phyloP scores from a whole-genome alignment of 2,113 vertebrate genomes.

The Arothron firmamentum region DNA sequence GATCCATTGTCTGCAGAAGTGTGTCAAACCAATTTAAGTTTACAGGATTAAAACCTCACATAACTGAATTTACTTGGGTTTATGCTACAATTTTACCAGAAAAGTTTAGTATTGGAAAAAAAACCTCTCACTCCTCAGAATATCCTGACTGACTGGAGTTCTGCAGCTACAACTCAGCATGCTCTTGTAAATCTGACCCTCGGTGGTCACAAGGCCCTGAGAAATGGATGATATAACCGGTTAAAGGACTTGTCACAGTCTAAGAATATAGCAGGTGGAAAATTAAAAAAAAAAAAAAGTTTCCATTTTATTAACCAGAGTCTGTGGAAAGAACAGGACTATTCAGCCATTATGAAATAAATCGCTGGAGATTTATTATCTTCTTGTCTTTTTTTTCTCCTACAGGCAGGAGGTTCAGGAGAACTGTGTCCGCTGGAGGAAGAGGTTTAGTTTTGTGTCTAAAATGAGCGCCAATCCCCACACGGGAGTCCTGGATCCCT shows the following conservation, averaged over 20 bases:
- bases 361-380: neutral
- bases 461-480: conserved; percentile 97
- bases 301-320: too few species aligned
- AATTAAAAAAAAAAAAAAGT: neutral
- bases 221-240: conserved; percentile 15
- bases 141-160: neutral
- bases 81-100: too few species aligned
- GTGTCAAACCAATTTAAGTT: neutral
- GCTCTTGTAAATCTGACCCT: conserved; percentile 15
- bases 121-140: neutral
- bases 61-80: neutral
- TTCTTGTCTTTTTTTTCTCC: neutral
- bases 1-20: neutral
- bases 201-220: conserved; percentile 34
- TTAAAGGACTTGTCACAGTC: conserved; percentile 13
- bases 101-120: too few species aligned
- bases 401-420: conserved; percentile 90
- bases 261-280: neutral
- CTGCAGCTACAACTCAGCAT: neutral
- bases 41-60: neutral
- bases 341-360: too few species aligned
- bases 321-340: too few species aligned
- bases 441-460: conserved; percentile 92
- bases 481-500: conserved; percentile 93
- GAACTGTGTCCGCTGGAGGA: conserved; percentile 95